Conservation (phyloP, 2,888 invertebrate genomes). For the Sympetrum striolatum region DNA sequence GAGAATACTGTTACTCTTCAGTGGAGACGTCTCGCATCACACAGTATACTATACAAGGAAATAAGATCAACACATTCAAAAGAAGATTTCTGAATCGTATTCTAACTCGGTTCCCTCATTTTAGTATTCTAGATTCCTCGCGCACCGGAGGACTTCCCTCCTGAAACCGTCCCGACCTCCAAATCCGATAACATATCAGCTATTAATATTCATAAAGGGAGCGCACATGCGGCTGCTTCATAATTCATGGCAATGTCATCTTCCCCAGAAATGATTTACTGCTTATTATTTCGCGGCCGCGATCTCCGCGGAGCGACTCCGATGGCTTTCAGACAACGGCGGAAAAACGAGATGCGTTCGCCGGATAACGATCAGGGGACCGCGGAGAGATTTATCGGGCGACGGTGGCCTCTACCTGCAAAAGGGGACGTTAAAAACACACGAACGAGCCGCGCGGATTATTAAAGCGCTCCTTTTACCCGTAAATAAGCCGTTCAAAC, state of each 20-base stretch:
- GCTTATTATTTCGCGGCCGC: neutral
- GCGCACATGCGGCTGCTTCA: neutral
- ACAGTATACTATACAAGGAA: too few species aligned
- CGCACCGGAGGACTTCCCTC: neutral
- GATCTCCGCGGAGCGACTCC: neutral
- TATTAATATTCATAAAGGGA: neutral
- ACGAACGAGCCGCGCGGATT: neutral
- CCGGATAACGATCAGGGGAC: neutral
- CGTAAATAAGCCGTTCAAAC: neutral
- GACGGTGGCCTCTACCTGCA: neutral
- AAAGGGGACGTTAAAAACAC: neutral
- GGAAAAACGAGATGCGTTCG: neutral
- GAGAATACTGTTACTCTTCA: too few species aligned
- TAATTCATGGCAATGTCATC: neutral
- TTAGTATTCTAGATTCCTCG: too few species aligned
- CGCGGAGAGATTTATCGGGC: neutral
- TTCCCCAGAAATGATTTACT: neutral
- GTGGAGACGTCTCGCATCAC: too few species aligned
- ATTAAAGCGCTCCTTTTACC: neutral
- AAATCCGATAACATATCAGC: neutral
- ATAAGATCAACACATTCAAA: too few species aligned
- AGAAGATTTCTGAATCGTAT: too few species aligned
- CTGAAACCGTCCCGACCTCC: neutral
- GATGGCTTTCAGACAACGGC: too few species aligned
- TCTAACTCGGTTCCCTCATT: too few species aligned